Percentiles rank a stretch among this genome's conserved stretches.
Conservation (phyloP, 2,888 invertebrate species). For the Sarcophaga variegata region DNA sequence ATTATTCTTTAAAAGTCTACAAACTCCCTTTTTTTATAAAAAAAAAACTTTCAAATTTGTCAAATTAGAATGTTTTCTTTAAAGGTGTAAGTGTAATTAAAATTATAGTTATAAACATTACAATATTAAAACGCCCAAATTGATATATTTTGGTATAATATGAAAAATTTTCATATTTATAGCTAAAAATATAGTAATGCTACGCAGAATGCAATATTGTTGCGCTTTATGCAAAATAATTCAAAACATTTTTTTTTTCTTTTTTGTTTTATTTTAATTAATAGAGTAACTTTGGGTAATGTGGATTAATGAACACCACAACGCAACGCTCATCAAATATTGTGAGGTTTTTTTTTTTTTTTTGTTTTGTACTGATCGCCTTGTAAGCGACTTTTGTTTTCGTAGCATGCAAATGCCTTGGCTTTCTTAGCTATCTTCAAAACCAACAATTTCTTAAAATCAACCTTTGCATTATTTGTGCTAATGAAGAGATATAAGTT, state of each 20-base stretch:
- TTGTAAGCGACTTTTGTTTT: too few relatives aligned
- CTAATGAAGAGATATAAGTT: too few relatives aligned
- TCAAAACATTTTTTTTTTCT: not conserved
- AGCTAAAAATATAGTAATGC: slow-evolving; percentile 16
- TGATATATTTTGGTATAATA: not conserved
- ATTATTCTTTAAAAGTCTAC: not conserved
- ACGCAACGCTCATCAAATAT: too few relatives aligned
- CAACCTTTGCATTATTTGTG: too few relatives aligned
- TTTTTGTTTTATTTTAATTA: too few relatives aligned
- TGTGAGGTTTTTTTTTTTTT: too few relatives aligned
- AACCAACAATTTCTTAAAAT: too few relatives aligned
- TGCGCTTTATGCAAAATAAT: slow-evolving; percentile 34
- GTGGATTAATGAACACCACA: too few relatives aligned
- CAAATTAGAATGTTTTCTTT: slow-evolving; percentile 7
- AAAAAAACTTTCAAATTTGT: slow-evolving; percentile 40
- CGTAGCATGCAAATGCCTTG: too few relatives aligned
- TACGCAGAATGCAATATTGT: slow-evolving; percentile 8
- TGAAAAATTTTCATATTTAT: not conserved
- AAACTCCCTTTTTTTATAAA: slow-evolving; percentile 30
- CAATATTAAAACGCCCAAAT: slow-evolving; percentile 12
- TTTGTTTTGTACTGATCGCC: too few relatives aligned
- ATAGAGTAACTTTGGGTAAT: too few relatives aligned
- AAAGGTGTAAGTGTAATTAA: slow-evolving; percentile 27
- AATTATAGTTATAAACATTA: not conserved
- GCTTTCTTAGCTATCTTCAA: too few relatives aligned